Conservation (phyloP, 1,140 invertebrate genomes). For the Anoplophora glabripennis region DNA sequence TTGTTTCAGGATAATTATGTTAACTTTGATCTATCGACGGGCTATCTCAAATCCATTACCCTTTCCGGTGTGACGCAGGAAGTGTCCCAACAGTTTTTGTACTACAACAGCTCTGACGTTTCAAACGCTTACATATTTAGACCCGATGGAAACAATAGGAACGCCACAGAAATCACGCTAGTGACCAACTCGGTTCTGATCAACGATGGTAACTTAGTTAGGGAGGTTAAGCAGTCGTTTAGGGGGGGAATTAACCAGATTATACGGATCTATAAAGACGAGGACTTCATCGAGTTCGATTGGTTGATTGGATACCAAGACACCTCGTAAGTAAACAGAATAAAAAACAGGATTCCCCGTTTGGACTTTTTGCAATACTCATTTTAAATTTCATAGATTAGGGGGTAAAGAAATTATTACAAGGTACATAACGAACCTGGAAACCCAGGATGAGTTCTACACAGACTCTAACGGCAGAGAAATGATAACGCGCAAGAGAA, state of each 20-base stretch:
- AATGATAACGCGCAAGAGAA: conserved; percentile 60
- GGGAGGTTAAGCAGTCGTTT: conserved; percentile 79
- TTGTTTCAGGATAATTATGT: conserved; percentile 15
- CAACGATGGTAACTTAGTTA: conserved; percentile 66
- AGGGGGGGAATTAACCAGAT: conserved; percentile 79
- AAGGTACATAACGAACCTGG: conserved; percentile 50
- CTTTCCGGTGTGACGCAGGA: conserved; percentile 49
- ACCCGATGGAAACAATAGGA: conserved; percentile 53
- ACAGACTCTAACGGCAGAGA: conserved; percentile 72
- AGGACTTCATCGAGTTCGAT: conserved; percentile 77
- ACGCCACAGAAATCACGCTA: conserved; percentile 47
- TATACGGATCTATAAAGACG: conserved; percentile 68
- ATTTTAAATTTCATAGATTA: conserved; percentile 40
- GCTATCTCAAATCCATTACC: conserved; percentile 56
- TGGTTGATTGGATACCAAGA: conserved; percentile 95
- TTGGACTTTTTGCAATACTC: no score
- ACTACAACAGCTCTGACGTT: conserved; percentile 67
- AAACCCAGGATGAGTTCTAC: conserved; percentile 56
- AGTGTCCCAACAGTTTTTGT: conserved; percentile 70
- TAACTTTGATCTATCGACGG: conserved; percentile 55
- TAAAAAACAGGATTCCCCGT: no score
- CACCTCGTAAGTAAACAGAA: conserved; percentile 58
- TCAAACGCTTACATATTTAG: conserved; percentile 89
- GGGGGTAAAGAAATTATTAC: conserved; percentile 60
- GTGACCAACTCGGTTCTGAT: conserved; percentile 54